Evolutionary conservation across 2,797 vertebrate genomes (phyloP).

Genomic region (Novumbra hubbsi): DNA sequence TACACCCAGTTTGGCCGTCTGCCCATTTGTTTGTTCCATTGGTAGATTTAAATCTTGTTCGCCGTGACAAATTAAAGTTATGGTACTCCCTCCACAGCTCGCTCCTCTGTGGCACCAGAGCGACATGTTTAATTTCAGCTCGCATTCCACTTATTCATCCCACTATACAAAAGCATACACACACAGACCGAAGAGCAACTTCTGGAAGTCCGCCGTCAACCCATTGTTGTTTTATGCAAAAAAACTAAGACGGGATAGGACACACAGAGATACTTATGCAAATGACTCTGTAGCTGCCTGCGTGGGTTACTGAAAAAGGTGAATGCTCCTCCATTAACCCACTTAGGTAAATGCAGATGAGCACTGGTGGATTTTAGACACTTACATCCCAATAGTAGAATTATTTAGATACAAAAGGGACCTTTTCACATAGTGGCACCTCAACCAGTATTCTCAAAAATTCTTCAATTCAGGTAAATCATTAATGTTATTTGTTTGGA

Average conservation of each 20-base stretch:
- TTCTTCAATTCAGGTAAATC: conserved; percentile 52
- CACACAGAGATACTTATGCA: conserved; percentile 71
- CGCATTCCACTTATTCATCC: conserved; percentile 3
- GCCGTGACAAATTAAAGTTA: neutral
- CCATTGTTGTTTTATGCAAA: conserved; percentile 87
- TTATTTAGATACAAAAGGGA: conserved; percentile 27
- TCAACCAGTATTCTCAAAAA: neutral
- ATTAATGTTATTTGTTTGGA: neutral
- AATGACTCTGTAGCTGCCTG: conserved; percentile 59
- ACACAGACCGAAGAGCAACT: conserved; percentile 37
- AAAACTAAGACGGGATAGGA: conserved; percentile 73
- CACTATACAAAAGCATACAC: conserved; percentile 12
- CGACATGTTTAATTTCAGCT: neutral
- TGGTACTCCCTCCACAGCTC: neutral
- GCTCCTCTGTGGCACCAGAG: neutral
- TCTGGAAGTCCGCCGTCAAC: conserved; percentile 63
- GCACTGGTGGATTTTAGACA: conserved; percentile 58
- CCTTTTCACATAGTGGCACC: conserved; percentile 15
- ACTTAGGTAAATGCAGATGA: conserved; percentile 74
- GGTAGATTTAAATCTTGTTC: conserved; percentile 2
- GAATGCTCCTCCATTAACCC: conserved; percentile 65
- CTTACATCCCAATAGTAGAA: conserved; percentile 33
- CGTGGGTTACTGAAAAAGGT: conserved; percentile 61
- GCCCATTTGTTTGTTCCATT: neutral
- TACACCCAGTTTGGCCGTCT: neutral